Evolutionary conservation across 2,888 invertebrate species (phyloP).

Genomic region (Oeneis ivallda): DNA sequence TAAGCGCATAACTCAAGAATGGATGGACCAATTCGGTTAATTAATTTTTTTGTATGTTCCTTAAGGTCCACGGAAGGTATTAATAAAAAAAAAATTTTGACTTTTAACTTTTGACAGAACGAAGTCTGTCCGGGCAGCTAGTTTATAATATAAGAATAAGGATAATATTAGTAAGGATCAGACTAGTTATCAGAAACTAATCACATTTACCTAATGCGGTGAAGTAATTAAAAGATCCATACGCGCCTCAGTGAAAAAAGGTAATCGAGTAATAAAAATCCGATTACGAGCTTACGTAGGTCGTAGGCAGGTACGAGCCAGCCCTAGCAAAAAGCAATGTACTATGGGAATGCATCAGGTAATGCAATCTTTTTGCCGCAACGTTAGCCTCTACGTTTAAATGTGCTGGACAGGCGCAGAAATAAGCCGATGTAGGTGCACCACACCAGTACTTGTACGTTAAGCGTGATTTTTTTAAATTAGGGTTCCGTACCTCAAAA

Average conservation of each 20-base stretch:
- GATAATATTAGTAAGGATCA: not conserved
- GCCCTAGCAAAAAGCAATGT: slow-evolving; percentile 57
- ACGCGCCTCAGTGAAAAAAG: slow-evolving; percentile 28
- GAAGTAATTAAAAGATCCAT: slow-evolving; percentile 9
- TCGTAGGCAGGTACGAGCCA: slow-evolving; percentile 34
- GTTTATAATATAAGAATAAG: too few relatives aligned
- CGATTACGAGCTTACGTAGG: slow-evolving; percentile 37
- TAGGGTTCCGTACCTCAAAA: too few relatives aligned
- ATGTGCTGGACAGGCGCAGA: slow-evolving; percentile 48
- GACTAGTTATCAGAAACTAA: not conserved
- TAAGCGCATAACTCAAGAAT: too few relatives aligned
- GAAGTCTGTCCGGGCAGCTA: too few relatives aligned
- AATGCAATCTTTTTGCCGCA: slow-evolving; percentile 69
- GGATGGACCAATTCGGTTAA: too few relatives aligned
- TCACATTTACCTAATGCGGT: slow-evolving; percentile 1
- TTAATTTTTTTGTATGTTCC: too few relatives aligned
- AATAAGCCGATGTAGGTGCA: slow-evolving; percentile 27
- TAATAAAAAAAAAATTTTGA: too few relatives aligned
- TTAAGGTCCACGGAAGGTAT: too few relatives aligned
- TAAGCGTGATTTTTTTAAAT: too few relatives aligned
- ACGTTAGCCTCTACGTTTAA: slow-evolving; percentile 51
- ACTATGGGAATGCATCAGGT: slow-evolving; percentile 71
- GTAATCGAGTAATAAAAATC: slow-evolving; percentile 43
- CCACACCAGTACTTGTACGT: not conserved
- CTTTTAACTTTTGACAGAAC: too few relatives aligned